Percentiles rank a stretch among this genome's conserved stretches.
Conservation (phyloP, 2,888 invertebrate genomes). For the Crioceris asparagi region DNA sequence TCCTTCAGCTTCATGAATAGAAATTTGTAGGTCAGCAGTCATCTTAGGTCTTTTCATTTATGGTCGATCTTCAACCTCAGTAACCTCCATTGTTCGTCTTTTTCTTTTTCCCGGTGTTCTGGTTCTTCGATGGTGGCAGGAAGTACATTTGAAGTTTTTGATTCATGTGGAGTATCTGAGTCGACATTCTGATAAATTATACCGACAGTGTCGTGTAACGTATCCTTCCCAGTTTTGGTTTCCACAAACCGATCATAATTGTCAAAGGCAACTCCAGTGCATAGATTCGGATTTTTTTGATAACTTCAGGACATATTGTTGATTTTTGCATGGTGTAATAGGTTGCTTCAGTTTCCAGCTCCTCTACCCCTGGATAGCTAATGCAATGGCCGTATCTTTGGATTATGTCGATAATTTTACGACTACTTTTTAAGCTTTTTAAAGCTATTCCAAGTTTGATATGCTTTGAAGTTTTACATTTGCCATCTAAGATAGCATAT, state of each 20-base stretch:
- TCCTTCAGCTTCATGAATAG: slow-evolving; percentile 17
- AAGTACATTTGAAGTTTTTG: slow-evolving; percentile 13
- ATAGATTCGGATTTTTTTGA: slow-evolving; percentile 8
- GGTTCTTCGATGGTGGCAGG: slow-evolving; percentile 10
- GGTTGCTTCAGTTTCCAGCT: slow-evolving; percentile 13
- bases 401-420: slow-evolving; percentile 10
- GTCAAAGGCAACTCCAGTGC: slow-evolving; percentile 12
- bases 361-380: slow-evolving; percentile 9
- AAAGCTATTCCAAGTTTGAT: slow-evolving; percentile 9
- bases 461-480: slow-evolving; percentile 8
- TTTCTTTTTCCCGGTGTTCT: slow-evolving; percentile 13
- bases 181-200: slow-evolving; percentile 14
- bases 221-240: slow-evolving; percentile 14
- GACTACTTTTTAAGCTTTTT: slow-evolving; percentile 11
- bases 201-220: slow-evolving; percentile 11
- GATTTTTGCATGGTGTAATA: slow-evolving; percentile 8
- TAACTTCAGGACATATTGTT: slow-evolving; percentile 13
- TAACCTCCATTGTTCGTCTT: slow-evolving; percentile 19
- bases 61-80: slow-evolving; percentile 15
- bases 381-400: slow-evolving; percentile 14
- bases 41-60: slow-evolving; percentile 22
- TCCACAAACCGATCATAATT: slow-evolving; percentile 16
- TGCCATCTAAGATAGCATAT: slow-evolving; percentile 1
- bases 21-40: slow-evolving; percentile 12
- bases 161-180: slow-evolving; percentile 12